Evolutionary conservation across 2,888 invertebrate genomes (phyloP).

Genomic region (Allacma fusca): DNA sequence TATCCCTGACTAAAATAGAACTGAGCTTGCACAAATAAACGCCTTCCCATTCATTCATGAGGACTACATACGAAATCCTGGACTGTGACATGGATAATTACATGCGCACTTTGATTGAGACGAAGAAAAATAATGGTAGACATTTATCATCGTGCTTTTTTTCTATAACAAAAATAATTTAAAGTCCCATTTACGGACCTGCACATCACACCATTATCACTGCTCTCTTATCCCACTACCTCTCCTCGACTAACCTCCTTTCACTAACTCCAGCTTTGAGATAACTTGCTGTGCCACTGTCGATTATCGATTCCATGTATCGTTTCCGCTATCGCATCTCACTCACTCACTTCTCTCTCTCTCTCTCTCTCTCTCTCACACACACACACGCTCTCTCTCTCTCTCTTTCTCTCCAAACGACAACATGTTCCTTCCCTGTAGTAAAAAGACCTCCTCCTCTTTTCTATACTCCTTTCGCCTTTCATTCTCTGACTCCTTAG

Average conservation of each 20-base stretch:
- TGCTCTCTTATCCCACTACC: not conserved
- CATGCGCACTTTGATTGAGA: no score
- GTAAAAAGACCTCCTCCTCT: not conserved
- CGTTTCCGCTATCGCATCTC: slow-evolving; percentile 29
- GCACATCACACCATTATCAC: not conserved
- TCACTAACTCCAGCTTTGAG: not conserved
- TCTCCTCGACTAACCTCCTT: not conserved
- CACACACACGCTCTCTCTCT: no score
- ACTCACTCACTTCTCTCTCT: slow-evolving; percentile 3
- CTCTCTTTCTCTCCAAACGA: slow-evolving; percentile 25
- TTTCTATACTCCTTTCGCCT: slow-evolving; percentile 5
- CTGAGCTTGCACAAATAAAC: no score
- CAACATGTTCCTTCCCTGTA: not conserved
- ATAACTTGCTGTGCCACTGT: slow-evolving; percentile 28
- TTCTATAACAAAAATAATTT: no score
- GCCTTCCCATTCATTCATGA: no score
- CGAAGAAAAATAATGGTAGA: no score
- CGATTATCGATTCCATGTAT: slow-evolving; percentile 47
- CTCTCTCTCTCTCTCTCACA: not conserved
- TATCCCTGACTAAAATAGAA: no score
- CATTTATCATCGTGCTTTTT: no score
- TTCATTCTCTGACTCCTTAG: not conserved
- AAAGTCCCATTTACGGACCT: no score
- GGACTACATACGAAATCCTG: no score
- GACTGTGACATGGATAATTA: no score